Base-by-base conservation (phyloP, 2,113 vertebrate species). In the Leiothrix lutea region DNA sequence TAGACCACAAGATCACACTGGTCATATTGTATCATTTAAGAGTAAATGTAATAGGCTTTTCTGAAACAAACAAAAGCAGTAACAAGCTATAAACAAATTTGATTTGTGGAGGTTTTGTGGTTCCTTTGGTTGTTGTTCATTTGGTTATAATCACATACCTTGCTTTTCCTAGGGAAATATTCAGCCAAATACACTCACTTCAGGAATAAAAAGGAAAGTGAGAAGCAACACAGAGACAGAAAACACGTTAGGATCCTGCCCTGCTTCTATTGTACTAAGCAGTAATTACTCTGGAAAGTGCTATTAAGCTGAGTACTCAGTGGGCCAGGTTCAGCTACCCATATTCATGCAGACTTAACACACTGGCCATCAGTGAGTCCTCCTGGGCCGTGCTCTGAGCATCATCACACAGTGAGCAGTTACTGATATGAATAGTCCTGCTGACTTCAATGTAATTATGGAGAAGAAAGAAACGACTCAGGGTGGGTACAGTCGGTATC, bases 11-110 rank as follows among this genome's bases (percentile, higher is more conserved):
- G 90, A 92, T 78, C 96, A 81, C 77, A 82, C 58, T 86, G 94
- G 85, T 77, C 90, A 97, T 97, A 92, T 92, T 97, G 88, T 82
- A 82, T 85, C 88, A 95, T 75, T 98, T 97, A 97, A 90, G 45
- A 95, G 72, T 91, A 90, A 85, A 92, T 86, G 56, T 80, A 96
- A 94, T 77, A 71, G 64, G 33, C 56, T 81, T 97, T 92, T 94
- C 90, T 90, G 97, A 94, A 94, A 84, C 65, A 93, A 96, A 94
- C 84, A 88, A 96, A 94, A 95, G 92, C 81, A 93, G 69, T 74
- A 96, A 91, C 80, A 88, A 97, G 91, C 91, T 93, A 73, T 92
- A 95, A 97, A 96, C 36, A 94, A 96, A 97, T 92, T 56, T 62
- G 69, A 91, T 89, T 90, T 95, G 77, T 86, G 70, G 31, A 12